Evolutionary conservation across 2,888 invertebrate genomes (phyloP).

Genomic region (Sinhomidia bicolor): DNA sequence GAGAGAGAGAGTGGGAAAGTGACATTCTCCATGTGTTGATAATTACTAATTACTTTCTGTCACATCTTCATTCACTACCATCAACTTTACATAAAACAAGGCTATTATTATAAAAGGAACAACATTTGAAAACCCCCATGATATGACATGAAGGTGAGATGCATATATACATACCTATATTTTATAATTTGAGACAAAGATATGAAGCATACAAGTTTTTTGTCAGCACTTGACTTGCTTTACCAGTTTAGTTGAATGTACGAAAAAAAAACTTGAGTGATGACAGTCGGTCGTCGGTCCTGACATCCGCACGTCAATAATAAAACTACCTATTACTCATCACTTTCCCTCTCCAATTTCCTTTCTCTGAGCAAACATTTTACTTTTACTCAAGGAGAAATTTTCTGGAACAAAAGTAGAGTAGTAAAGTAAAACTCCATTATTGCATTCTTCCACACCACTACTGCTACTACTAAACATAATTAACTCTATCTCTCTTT

Average conservation of each 20-base stretch:
- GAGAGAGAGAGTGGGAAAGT: background rate
- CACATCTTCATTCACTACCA: slow-evolving; percentile 6
- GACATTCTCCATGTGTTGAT: slow-evolving; percentile 5
- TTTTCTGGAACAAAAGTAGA: slow-evolving; percentile 17
- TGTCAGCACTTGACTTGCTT: too few relatives aligned
- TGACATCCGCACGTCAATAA: background rate
- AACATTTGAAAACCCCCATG: background rate
- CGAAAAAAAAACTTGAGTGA: too few relatives aligned
- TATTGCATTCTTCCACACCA: slow-evolving; percentile 2
- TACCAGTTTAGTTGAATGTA: too few relatives aligned
- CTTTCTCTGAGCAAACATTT: background rate
- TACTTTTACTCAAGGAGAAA: slow-evolving; percentile 3
- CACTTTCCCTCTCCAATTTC: background rate
- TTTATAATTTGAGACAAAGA: too few relatives aligned
- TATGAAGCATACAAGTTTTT: too few relatives aligned
- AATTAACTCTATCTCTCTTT: background rate
- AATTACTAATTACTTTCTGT: slow-evolving; percentile 40
- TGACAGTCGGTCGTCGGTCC: too few relatives aligned
- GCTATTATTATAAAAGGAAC: background rate
- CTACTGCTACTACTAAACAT: background rate
- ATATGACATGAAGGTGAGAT: too few relatives aligned
- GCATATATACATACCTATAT: too few relatives aligned
- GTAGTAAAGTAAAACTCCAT: slow-evolving; percentile 11
- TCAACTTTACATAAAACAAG: background rate
- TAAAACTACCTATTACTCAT: background rate